phyloP scores from a whole-genome alignment of 53 echinoderm and acorn worm genomes.

The Patiria pectinifera region DNA sequence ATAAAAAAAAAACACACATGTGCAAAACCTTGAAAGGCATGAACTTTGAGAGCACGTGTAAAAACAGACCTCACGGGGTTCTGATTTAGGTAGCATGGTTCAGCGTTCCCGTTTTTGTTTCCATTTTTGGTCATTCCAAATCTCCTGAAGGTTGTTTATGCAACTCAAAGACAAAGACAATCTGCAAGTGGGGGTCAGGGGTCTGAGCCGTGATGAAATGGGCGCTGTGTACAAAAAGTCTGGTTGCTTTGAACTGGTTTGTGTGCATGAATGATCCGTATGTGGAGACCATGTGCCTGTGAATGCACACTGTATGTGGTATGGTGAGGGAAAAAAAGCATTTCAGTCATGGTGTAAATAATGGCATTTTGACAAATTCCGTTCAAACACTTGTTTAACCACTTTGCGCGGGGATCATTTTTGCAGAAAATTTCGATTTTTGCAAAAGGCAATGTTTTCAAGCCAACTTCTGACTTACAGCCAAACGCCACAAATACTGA shows the following conservation, averaged over 20 bases:
- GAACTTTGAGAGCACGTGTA: no score
- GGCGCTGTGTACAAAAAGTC: background rate
- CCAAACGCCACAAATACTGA: no score
- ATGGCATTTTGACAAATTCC: no score
- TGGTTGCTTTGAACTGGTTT: background rate
- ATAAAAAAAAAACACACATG: background rate
- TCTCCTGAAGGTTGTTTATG: conserved; percentile 18
- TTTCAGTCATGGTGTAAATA: no score
- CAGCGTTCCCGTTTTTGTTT: background rate
- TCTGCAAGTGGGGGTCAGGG: conserved; percentile 1
- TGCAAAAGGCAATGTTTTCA: no score
- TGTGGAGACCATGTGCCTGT: no score
- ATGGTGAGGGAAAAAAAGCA: no score
- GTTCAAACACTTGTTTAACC: no score
- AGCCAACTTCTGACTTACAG: no score
- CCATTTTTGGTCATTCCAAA: conserved; percentile 57
- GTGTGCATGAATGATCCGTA: background rate
- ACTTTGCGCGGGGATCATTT: no score
- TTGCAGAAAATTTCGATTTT: no score
- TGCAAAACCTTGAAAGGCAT: background rate
- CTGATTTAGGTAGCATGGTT: background rate
- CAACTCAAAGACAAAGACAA: background rate
- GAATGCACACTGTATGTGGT: no score
- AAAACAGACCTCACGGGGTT: background rate
- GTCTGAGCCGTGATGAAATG: conserved; percentile 22